Evolutionary conservation across 1,140 invertebrate species (phyloP).

Genomic region (Drosophila mojavensis): DNA sequence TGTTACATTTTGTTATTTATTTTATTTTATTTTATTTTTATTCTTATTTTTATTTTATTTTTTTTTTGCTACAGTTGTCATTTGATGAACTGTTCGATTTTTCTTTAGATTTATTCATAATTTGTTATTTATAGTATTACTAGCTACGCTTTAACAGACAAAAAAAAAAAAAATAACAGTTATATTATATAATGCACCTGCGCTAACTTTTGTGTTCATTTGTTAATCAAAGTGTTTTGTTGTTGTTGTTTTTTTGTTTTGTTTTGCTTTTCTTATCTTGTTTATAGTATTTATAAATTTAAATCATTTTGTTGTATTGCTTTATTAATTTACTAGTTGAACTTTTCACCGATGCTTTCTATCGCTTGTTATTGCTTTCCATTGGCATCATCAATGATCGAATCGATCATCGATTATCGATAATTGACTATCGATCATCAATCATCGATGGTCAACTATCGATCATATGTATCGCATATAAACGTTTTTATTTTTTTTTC

Average conservation of each 20-base stretch:
- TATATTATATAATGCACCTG: slow-evolving; percentile 39
- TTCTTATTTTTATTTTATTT: too few relatives aligned
- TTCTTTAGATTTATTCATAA: slow-evolving; percentile 12
- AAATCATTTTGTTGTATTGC: slow-evolving; percentile 26
- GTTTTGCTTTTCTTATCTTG: not conserved
- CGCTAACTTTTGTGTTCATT: slow-evolving; percentile 32
- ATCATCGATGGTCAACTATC: not conserved
- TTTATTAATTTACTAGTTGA: slow-evolving; percentile 45
- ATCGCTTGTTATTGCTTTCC: slow-evolving; percentile 46
- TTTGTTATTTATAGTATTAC: slow-evolving; percentile 49
- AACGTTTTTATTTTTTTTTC: not conserved
- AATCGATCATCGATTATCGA: slow-evolving; percentile 1
- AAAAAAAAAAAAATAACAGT: slow-evolving; percentile 51
- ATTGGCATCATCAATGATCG: slow-evolving; percentile 26
- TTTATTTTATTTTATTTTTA: not conserved
- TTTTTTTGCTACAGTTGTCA: slow-evolving; percentile 40
- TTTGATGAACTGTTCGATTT: slow-evolving; percentile 29
- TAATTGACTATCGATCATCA: not conserved
- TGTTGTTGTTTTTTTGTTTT: not conserved
- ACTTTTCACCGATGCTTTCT: slow-evolving; percentile 32
- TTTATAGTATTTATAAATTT: not conserved
- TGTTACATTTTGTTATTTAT: slow-evolving; percentile 4
- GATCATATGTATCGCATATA: slow-evolving; percentile 3
- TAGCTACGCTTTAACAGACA: slow-evolving; percentile 61
- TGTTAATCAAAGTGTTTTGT: slow-evolving; percentile 1